Conservation (phyloP, 2,888 invertebrate species). For the Drosophila anceps region DNA sequence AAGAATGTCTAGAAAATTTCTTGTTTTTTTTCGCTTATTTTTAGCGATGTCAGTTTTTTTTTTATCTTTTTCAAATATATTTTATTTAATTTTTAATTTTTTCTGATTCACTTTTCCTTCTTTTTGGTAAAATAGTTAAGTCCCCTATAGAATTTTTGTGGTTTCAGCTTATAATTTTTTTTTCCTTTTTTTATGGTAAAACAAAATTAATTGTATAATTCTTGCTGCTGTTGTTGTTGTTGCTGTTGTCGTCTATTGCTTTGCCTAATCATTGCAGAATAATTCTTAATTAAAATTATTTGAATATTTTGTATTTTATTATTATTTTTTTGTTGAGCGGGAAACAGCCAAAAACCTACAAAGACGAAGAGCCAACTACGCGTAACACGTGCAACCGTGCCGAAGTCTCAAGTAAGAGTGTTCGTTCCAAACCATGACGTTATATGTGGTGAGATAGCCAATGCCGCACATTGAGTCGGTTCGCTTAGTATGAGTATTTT, state of each 20-base stretch:
- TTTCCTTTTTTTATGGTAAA: conserved; percentile 44
- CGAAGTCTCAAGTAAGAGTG: conserved; percentile 55
- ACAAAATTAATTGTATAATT: conserved; percentile 18
- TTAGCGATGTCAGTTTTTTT: conserved; percentile 19
- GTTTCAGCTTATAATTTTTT: conserved; percentile 31
- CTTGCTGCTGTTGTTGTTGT: conserved; percentile 11
- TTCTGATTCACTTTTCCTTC: conserved; percentile 3
- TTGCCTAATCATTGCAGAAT: conserved; percentile 31
- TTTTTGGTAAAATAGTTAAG: conserved; percentile 8
- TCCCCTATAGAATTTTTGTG: conserved; percentile 26
- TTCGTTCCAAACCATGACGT: not conserved
- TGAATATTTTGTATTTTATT: conserved; percentile 34
- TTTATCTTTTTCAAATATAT: conserved; percentile 7
- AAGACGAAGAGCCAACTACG: conserved; percentile 72
- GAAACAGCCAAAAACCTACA: conserved; percentile 77
- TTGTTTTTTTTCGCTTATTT: conserved; percentile 15
- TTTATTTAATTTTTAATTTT: not conserved
- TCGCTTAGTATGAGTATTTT: not conserved
- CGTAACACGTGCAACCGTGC: conserved; percentile 58
- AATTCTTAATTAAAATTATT: conserved; percentile 18
- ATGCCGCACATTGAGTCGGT: conserved; percentile 17
- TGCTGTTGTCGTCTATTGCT: conserved; percentile 43
- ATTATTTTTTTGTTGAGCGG: conserved; percentile 62
- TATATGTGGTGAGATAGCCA: conserved; percentile 22
- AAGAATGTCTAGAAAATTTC: conserved; percentile 17